Conservation (phyloP, 2,888 invertebrate genomes). For the Pollenia labialis region DNA sequence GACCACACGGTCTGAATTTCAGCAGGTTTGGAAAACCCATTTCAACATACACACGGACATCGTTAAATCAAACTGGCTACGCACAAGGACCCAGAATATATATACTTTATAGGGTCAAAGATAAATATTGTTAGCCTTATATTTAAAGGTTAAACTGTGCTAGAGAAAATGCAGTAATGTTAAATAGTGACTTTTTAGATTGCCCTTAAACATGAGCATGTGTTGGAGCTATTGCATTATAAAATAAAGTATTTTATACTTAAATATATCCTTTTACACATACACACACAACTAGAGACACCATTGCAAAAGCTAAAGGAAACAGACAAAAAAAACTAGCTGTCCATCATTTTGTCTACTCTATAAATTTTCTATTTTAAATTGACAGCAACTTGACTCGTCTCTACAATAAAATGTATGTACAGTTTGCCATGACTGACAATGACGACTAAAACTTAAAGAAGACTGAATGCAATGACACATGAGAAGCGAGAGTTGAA, state of each 20-base stretch:
- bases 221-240: constrained; percentile 64
- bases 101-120: too few species aligned
- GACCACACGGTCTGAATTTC: too few species aligned
- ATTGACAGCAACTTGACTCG: constrained; percentile 82
- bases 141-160: too few species aligned
- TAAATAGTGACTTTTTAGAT: not conserved
- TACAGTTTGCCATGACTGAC: constrained; percentile 69
- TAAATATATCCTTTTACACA: constrained; percentile 32
- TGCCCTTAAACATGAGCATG: not conserved
- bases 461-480: constrained; percentile 23
- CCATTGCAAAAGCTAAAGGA: constrained; percentile 43
- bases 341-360: constrained; percentile 83
- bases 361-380: constrained; percentile 83
- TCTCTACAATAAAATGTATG: constrained; percentile 72
- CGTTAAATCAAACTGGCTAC: too few species aligned
- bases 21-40: too few species aligned
- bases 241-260: constrained; percentile 55
- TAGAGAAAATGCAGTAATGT: too few species aligned
- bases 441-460: constrained; percentile 65
- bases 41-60: too few species aligned
- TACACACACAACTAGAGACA: constrained; percentile 42
- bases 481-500: constrained; percentile 8
- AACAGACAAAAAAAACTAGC: constrained; percentile 76
- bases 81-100: too few species aligned
- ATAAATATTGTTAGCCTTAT: too few species aligned